Conservation (phyloP, 1,140 invertebrate species). For the Drosophila leontia region DNA sequence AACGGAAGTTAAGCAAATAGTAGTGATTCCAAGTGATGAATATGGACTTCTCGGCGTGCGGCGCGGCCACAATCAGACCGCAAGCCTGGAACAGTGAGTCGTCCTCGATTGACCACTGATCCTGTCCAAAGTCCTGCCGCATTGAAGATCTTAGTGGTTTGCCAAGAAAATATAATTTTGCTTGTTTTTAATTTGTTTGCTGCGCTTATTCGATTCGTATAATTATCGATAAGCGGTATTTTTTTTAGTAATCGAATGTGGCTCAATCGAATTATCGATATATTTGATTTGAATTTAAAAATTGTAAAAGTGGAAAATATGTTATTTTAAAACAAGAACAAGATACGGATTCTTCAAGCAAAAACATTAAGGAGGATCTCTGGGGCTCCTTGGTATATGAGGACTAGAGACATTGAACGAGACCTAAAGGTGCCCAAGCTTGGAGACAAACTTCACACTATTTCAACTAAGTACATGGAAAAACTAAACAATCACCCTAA, state of each 20-base stretch:
- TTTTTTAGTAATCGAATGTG: no score
- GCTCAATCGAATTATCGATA: neutral
- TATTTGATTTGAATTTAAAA: neutral
- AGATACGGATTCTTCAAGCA: no score
- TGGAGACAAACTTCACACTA: no score
- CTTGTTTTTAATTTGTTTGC: neutral
- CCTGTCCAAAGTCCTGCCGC: conserved; percentile 16
- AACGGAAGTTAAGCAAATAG: conserved; percentile 73
- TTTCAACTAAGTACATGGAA: no score
- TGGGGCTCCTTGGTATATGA: no score
- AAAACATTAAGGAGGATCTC: no score
- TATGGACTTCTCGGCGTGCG: conserved; percentile 57
- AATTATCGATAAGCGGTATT: neutral
- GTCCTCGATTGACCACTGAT: conserved; percentile 70
- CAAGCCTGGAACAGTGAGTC: conserved; percentile 69
- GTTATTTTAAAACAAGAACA: no score
- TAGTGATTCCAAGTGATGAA: conserved; percentile 79
- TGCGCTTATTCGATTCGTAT: neutral
- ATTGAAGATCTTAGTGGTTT: neutral
- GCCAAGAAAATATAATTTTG: no score
- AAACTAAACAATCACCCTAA: no score
- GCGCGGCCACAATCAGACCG: conserved; percentile 59
- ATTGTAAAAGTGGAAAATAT: neutral
- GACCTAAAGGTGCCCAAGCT: no score
- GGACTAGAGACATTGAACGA: no score